Conservation (phyloP, 2,113 vertebrate genomes). For the Mionectes macconnelli region DNA sequence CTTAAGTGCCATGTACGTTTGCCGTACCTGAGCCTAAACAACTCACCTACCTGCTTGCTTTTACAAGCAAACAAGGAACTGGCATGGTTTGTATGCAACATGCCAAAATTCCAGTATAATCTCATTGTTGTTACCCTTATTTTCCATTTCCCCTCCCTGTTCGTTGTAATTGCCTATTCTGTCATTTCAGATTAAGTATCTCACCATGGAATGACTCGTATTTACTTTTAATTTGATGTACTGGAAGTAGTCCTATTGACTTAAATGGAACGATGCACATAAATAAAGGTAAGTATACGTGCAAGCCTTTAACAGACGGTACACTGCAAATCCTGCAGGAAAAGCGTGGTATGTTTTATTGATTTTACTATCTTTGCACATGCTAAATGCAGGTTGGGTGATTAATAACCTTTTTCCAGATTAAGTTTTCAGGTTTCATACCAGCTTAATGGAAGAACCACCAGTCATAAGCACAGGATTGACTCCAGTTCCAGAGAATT, state of each 20-base stretch:
- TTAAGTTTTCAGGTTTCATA: background rate
- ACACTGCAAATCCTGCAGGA: background rate
- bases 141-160: conserved; percentile 26
- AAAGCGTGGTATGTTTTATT: background rate
- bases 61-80: background rate
- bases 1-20: background rate
- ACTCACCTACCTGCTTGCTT: background rate
- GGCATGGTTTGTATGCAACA: background rate
- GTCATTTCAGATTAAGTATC: background rate
- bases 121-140: background rate
- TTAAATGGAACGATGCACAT: background rate
- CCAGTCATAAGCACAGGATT: background rate
- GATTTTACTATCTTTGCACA: background rate
- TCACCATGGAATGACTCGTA: background rate
- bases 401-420: background rate
- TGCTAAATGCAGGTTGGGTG: background rate
- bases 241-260: background rate
- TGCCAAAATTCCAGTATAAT: conserved; percentile 9
- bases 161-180: background rate
- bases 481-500: background rate
- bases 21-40: background rate
- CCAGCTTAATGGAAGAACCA: fast-evolving
- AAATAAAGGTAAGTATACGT: background rate
- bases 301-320: background rate
- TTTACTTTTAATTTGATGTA: background rate